These are phyloP conservation scores for Eupithecia subfuscata DNA, from an alignment of 2,888 invertebrate genomes.

Conservation along the genomic window DNA sequence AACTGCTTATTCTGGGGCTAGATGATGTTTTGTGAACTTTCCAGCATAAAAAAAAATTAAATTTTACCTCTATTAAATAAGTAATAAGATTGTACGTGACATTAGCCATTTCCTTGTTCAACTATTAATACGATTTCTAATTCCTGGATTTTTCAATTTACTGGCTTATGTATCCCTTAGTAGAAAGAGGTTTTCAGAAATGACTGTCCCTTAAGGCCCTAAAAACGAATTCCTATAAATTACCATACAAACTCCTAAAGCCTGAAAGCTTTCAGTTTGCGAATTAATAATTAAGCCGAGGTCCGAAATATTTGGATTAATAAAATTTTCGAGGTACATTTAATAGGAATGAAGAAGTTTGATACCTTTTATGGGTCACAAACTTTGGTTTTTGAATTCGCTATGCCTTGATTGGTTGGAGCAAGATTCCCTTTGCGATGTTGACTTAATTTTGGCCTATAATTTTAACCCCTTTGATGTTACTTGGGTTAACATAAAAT, in stretches of 20 bases:
- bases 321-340: slow-evolving; percentile 58
- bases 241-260: slow-evolving; percentile 68
- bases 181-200: background rate
- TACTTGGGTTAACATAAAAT: slow-evolving; percentile 4
- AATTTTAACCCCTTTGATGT: slow-evolving; percentile 9
- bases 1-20: no score
- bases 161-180: background rate
- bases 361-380: slow-evolving; percentile 14
- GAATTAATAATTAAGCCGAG: slow-evolving; percentile 59
- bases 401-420: slow-evolving; percentile 6
- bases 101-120: no score
- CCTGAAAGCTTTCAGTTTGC: slow-evolving; percentile 73
- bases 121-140: no score
- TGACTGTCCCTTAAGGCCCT: background rate
- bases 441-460: background rate
- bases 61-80: no score
- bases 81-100: no score
- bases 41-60: no score
- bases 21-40: no score
- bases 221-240: slow-evolving; percentile 58
- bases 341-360: slow-evolving; percentile 10
- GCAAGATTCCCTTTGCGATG: background rate
- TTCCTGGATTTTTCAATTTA: no score
- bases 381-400: slow-evolving; percentile 6
- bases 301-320: slow-evolving; percentile 64